phyloP scores from a whole-genome alignment of 2,888 invertebrate genomes.

The Athrips mouffetella region DNA sequence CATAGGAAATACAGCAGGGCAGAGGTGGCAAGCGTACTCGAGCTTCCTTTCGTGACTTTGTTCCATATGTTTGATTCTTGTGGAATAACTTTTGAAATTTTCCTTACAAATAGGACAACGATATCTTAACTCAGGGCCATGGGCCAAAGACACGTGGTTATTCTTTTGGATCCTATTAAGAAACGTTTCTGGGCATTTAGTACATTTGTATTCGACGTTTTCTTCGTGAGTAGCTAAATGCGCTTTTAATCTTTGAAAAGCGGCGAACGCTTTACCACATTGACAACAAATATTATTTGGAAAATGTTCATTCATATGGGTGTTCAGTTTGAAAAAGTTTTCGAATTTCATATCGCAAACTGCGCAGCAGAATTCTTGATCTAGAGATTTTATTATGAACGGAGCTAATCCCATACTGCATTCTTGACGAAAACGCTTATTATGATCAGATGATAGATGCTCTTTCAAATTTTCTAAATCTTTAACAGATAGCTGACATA shows the following conservation, averaged over 20 bases:
- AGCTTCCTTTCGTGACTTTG: conserved; percentile 47
- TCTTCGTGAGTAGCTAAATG: conserved; percentile 51
- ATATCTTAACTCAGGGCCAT: conserved; percentile 42
- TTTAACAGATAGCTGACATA: conserved; percentile 41
- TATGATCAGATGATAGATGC: conserved; percentile 49
- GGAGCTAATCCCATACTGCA: conserved; percentile 54
- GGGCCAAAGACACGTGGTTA: conserved; percentile 44
- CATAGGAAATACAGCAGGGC: conserved; percentile 54
- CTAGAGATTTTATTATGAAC: conserved; percentile 38
- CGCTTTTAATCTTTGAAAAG: conserved; percentile 46
- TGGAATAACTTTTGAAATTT: conserved; percentile 52
- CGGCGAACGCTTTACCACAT: conserved; percentile 52
- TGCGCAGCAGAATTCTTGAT: conserved; percentile 46
- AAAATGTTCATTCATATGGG: conserved; percentile 62
- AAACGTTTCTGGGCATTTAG: conserved; percentile 51
- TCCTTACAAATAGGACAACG: conserved; percentile 55
- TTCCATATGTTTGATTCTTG: conserved; percentile 48
- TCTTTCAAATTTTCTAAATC: conserved; percentile 46
- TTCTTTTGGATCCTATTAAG: conserved; percentile 40
- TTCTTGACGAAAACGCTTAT: conserved; percentile 44
- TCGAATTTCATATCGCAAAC: conserved; percentile 51
- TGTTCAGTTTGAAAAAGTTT: conserved; percentile 56
- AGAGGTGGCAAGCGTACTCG: conserved; percentile 59
- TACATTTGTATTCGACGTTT: conserved; percentile 41
- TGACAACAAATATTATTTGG: conserved; percentile 60